Evolutionary conservation across 2,888 invertebrate species (phyloP), one percentile per base, ranked within the genome.

Genomic region (Linyphia triangularis): DNA sequence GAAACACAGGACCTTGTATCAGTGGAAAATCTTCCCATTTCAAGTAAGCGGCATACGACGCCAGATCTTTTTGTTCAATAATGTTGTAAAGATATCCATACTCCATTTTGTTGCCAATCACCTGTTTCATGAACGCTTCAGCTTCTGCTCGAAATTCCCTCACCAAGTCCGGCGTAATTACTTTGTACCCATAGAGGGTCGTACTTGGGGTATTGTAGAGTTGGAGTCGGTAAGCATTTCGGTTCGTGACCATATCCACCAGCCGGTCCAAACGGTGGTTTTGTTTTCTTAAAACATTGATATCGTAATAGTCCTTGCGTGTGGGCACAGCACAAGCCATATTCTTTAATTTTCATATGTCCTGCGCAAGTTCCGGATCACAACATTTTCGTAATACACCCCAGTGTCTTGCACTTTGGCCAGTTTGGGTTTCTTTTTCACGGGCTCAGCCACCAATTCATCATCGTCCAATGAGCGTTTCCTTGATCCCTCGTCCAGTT

Each of bases 321-420:
- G 51, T 16, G 19, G 51, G 51, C 51, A 51, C 3, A n/a, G 10
- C 51, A 51, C 51, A 51, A n/a, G 51, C 5, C 51, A 51, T 51
- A 19, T 59, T 59, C 59, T 24, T 59, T 59, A 69, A 10, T 69
- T 37, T 19, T 59, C 28, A 19, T 75, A 33, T 0, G 33, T 33
- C 30, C 16, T 57, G 5, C 13, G 28, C 33, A 75, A 22, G 33
- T 75, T 75, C 30, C 30, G 24, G 5, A 75, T 61, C 1, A 57
- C 30, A 1, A 75, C 59, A 19, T 59, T 28, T 51, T 75, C 22
- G 19, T 75, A 75, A 59, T 75, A 61, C 10, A 75, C 75, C 2
- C 30, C 33, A 0, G 59, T 37, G 13, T 69, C 69, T 6, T 6
- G 19, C 9, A 9, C 22, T 13, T 30, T 30, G 33, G 33, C 13